These are phyloP conservation scores for Zaprionus davidi DNA, from an alignment of 1,140 invertebrate genomes.

Conservation along the genomic window DNA sequence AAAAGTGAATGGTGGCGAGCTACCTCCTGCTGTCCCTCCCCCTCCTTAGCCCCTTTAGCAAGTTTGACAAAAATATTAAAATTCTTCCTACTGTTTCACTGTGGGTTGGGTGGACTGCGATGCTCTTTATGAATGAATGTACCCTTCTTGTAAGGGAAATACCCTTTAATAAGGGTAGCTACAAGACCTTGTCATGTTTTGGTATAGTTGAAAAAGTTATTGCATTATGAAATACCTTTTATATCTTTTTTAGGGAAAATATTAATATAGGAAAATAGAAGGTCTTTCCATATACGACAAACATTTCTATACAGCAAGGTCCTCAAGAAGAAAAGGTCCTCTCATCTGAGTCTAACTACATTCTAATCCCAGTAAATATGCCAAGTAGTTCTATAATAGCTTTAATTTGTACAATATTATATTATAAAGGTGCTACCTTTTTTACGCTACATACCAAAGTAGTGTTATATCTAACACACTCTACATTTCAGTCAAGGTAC, in stretches of 20 bases:
- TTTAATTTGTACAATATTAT: too few relatives aligned
- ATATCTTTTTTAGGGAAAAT: too few relatives aligned
- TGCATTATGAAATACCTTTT: too few relatives aligned
- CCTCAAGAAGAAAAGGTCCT: too few relatives aligned
- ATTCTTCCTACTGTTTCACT: conserved; percentile 68
- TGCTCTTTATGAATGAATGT: neutral
- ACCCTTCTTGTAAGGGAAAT: neutral
- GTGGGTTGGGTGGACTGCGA: neutral
- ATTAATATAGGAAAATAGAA: too few relatives aligned
- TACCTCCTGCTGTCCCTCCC: conserved; percentile 32
- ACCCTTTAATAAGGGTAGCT: conserved; percentile 1
- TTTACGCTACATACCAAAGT: too few relatives aligned
- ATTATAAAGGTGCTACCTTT: too few relatives aligned
- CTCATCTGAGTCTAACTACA: too few relatives aligned
- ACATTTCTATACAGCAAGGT: too few relatives aligned
- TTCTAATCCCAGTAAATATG: too few relatives aligned
- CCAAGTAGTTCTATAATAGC: too few relatives aligned
- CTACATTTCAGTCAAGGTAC: neutral
- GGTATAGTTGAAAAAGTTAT: neutral
- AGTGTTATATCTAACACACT: neutral
- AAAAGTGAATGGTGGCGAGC: conserved; percentile 73
- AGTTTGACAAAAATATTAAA: conserved; percentile 64
- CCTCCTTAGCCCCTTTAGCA: neutral
- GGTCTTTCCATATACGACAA: too few relatives aligned
- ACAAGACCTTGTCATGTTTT: neutral